Conservation (phyloP, 2,113 vertebrate genomes). For the Pteruthius melanotis region DNA sequence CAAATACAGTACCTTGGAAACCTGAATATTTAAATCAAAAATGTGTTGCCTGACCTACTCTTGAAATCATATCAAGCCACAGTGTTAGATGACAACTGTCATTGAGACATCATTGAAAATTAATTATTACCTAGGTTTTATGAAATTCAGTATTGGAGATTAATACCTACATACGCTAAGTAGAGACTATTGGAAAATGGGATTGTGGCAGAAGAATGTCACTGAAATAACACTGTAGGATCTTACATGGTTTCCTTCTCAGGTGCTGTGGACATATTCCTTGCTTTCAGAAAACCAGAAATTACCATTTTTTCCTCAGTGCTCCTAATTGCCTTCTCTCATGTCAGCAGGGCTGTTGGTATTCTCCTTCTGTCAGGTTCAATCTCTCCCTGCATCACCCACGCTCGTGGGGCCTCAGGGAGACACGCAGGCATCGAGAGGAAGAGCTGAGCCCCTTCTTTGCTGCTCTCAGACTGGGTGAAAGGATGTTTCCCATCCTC, state of each 20-base stretch:
- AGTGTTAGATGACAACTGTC: not conserved
- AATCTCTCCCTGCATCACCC: no score
- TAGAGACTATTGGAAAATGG: not conserved
- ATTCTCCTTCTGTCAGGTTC: fast-evolving
- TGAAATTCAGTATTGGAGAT: not conserved
- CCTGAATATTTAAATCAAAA: not conserved
- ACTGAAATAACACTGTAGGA: not conserved
- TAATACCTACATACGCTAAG: not conserved
- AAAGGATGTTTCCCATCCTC: not conserved
- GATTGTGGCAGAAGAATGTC: not conserved
- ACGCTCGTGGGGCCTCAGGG: not conserved
- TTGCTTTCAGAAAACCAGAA: not conserved
- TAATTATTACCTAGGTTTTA: not conserved
- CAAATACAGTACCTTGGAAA: not conserved
- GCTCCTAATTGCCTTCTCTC: not conserved
- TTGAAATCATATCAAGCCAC: not conserved
- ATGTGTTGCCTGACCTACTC: not conserved
- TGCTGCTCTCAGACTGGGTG: not conserved
- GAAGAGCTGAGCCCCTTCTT: not conserved
- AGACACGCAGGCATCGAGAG: fast-evolving
- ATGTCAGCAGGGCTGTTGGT: fast-evolving
- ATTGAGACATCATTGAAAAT: not conserved
- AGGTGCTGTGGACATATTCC: not conserved
- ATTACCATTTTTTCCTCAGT: not conserved
- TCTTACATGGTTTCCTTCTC: not conserved